A percentile compares a stretch with the other conserved stretches of the same genome.
Evolutionary conservation across 92 coral and sea anemone species (phyloP).

Genomic region (Phenganax stokvisi): DNA sequence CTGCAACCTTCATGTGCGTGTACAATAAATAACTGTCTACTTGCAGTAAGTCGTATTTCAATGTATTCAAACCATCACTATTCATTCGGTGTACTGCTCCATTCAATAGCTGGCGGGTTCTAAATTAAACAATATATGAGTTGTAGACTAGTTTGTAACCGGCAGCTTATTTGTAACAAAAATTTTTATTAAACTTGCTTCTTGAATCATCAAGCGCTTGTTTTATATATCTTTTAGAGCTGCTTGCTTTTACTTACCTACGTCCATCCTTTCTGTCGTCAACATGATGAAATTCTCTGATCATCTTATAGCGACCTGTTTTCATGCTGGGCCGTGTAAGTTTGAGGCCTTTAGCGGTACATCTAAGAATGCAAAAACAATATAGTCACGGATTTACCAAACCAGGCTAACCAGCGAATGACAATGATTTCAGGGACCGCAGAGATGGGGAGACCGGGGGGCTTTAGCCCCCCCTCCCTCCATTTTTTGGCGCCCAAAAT

Average conservation of each 20-base stretch:
- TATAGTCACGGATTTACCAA: background rate
- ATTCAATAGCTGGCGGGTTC: conserved; percentile 51
- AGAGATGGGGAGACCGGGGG: no score
- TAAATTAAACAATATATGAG: conserved; percentile 15
- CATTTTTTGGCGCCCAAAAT: no score
- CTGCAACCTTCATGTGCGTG: conserved; percentile 58
- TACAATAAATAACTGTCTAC: conserved; percentile 55
- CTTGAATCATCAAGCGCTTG: no score
- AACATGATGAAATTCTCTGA: conserved; percentile 37
- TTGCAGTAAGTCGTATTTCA: conserved; percentile 53
- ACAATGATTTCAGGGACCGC: background rate
- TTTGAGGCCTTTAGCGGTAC: conserved; percentile 47
- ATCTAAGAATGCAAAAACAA: conserved; percentile 36
- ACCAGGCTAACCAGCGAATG: background rate
- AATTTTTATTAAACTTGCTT: no score
- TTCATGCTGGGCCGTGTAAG: conserved; percentile 76
- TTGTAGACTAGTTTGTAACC: no score
- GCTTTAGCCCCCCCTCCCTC: no score
- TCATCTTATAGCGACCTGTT: conserved; percentile 86
- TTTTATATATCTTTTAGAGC: background rate
- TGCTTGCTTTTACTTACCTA: background rate
- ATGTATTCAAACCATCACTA: conserved; percentile 64
- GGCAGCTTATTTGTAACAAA: no score
- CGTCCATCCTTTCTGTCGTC: conserved; percentile 15
- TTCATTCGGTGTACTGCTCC: conserved; percentile 46